A percentile compares a stretch with the other conserved stretches of the same genome.
phyloP scores from a whole-genome alignment of 2,888 invertebrate genomes.

The Petrolisthes cinctipes region DNA sequence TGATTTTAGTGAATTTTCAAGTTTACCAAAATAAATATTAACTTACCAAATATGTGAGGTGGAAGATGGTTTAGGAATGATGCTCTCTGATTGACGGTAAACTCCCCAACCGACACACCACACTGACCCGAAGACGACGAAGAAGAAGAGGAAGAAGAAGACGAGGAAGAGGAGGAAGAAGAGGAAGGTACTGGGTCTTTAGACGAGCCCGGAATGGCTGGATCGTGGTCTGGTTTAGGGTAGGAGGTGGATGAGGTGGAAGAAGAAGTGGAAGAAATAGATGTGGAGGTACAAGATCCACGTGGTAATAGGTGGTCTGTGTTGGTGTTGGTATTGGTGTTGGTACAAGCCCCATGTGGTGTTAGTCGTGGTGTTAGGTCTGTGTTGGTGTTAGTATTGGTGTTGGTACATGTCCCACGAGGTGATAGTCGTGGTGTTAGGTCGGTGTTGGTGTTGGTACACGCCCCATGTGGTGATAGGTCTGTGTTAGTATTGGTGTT shows the following conservation, averaged over 20 bases:
- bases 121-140: neutral
- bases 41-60: conserved; percentile 72
- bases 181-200: conserved; percentile 64
- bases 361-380: too few relatives aligned
- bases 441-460: too few relatives aligned
- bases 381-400: too few relatives aligned
- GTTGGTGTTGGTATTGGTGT: too few relatives aligned
- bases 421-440: too few relatives aligned
- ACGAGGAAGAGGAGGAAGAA: conserved; percentile 59
- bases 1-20: too few relatives aligned
- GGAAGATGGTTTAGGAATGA: conserved; percentile 69
- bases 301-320: conserved; percentile 65
- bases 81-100: conserved; percentile 71
- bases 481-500: too few relatives aligned
- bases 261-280: conserved; percentile 1
- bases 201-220: conserved; percentile 61
- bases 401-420: too few relatives aligned
- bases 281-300: conserved; percentile 30
- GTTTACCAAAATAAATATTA: neutral
- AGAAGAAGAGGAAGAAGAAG: conserved; percentile 5
- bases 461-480: too few relatives aligned
- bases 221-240: conserved; percentile 36
- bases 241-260: neutral
- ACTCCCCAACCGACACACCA: conserved; percentile 66
- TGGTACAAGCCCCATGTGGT: conserved; percentile 4